A percentile compares a stretch with the other conserved stretches of the same genome.
Evolutionary conservation across 2,888 invertebrate species (phyloP).

Genomic region (Archaeoteleia sp.): DNA sequence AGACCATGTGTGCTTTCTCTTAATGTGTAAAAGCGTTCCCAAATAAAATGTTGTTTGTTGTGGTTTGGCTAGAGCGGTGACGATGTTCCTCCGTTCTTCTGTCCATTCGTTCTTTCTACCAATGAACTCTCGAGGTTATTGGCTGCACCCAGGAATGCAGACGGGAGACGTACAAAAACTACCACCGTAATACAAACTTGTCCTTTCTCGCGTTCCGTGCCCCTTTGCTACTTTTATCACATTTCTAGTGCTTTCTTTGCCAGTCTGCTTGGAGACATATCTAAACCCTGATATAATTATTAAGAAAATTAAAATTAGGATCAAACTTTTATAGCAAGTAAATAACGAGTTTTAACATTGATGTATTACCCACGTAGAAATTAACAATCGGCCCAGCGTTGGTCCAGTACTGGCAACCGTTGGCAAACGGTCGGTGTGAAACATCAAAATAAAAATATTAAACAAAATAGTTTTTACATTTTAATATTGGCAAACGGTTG

Average conservation of each 20-base stretch:
- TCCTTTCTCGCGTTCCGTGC: slow-evolving; percentile 40
- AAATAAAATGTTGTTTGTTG: slow-evolving; percentile 12
- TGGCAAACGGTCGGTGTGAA: too few species aligned
- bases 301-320: not conserved
- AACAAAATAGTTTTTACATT: too few species aligned
- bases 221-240: slow-evolving; percentile 19
- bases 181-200: slow-evolving; percentile 49
- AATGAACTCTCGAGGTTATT: slow-evolving; percentile 64
- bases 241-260: slow-evolving; percentile 10
- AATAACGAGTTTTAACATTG: too few species aligned
- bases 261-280: not conserved
- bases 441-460: too few species aligned
- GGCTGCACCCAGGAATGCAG: slow-evolving; percentile 67
- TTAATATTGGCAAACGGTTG: too few species aligned
- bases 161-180: slow-evolving; percentile 61
- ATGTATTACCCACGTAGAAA: too few species aligned
- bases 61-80: not conserved
- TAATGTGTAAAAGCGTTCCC: too few species aligned
- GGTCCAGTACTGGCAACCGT: too few species aligned
- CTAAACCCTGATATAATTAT: not conserved
- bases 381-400: too few species aligned
- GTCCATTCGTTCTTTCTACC: slow-evolving; percentile 40
- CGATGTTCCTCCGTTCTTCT: slow-evolving; percentile 10
- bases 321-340: too few species aligned
- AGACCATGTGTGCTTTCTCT: too few species aligned